phyloP scores from a whole-genome alignment of 30 jellyfish, hydroid and myxozoan genomes.

The Cassiopea xamachana region DNA sequence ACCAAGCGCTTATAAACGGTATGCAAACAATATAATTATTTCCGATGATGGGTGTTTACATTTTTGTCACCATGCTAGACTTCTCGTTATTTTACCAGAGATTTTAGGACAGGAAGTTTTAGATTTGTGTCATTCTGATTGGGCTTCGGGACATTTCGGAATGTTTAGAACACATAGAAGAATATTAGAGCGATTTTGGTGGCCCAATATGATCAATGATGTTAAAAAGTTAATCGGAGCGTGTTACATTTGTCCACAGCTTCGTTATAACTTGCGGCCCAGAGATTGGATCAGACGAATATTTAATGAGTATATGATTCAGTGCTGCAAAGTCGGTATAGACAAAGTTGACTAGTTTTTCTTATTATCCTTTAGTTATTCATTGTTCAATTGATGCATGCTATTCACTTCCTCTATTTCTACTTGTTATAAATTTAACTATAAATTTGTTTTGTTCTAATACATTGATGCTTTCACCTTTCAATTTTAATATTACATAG shows the following conservation, averaged over 20 bases:
- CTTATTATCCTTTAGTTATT: neutral
- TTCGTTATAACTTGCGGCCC: neutral
- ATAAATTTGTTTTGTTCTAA: neutral
- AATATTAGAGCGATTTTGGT: conserved; percentile 29
- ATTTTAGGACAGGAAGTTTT: conserved; percentile 5
- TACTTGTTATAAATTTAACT: neutral
- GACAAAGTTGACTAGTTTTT: neutral
- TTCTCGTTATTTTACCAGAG: conserved; percentile 18
- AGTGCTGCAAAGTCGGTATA: neutral
- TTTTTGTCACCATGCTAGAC: conserved; percentile 20
- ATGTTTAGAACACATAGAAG: conserved; percentile 45
- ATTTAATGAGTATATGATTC: neutral
- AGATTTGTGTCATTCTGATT: conserved; percentile 46
- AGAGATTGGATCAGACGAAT: neutral
- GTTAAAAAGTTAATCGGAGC: neutral
- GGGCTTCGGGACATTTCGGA: conserved; percentile 62
- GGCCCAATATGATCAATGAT: conserved; percentile 33
- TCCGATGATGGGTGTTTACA: conserved; percentile 4
- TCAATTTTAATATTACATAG: neutral
- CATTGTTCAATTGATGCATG: neutral
- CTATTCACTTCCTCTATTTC: neutral
- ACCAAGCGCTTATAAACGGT: conserved; percentile 19
- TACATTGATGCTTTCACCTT: neutral
- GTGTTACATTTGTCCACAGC: conserved; percentile 40
- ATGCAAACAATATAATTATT: conserved; percentile 8